A percentile compares a stretch with the other conserved stretches of the same genome.
Evolutionary conservation across 2,113 vertebrate genomes (phyloP).

Genomic region (Barbus barbus): DNA sequence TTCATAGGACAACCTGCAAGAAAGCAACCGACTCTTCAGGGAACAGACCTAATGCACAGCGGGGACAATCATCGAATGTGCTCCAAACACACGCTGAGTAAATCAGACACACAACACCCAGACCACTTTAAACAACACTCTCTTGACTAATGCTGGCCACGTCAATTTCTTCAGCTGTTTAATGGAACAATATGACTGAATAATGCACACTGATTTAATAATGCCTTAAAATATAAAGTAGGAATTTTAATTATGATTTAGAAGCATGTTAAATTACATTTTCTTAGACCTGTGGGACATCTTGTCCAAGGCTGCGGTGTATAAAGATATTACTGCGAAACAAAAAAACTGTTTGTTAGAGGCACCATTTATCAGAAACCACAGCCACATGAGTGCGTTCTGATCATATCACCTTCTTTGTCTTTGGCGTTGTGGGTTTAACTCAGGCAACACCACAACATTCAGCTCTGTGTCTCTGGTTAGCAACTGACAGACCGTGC

Average conservation of each 20-base stretch:
- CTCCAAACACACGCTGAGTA: slow-evolving; percentile 12
- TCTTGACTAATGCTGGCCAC: slow-evolving; percentile 6
- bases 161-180: slow-evolving; percentile 12
- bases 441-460: background rate
- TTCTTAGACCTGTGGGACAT: slow-evolving; percentile 11
- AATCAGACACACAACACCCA: slow-evolving; percentile 16
- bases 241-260: slow-evolving; percentile 30
- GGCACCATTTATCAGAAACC: slow-evolving; percentile 13
- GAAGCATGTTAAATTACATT: slow-evolving; percentile 14
- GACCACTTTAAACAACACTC: background rate
- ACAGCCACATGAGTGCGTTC: slow-evolving; percentile 17
- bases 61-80: slow-evolving; percentile 17
- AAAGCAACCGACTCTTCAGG: background rate
- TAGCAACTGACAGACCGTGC: slow-evolving; percentile 25
- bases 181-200: slow-evolving; percentile 17
- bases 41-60: slow-evolving; percentile 10
- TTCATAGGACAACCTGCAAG: background rate
- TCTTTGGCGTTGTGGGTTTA: slow-evolving; percentile 10
- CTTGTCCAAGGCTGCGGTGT: background rate
- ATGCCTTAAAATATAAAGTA: background rate
- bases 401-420: slow-evolving; percentile 36
- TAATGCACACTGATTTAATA: slow-evolving; percentile 32
- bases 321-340: background rate
- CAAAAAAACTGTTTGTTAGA: slow-evolving; percentile 20
- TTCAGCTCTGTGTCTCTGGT: slow-evolving; percentile 9